These are phyloP conservation scores for Eclectus roratus DNA, from an alignment of 2,113 vertebrate species.

Conservation along the genomic window DNA sequence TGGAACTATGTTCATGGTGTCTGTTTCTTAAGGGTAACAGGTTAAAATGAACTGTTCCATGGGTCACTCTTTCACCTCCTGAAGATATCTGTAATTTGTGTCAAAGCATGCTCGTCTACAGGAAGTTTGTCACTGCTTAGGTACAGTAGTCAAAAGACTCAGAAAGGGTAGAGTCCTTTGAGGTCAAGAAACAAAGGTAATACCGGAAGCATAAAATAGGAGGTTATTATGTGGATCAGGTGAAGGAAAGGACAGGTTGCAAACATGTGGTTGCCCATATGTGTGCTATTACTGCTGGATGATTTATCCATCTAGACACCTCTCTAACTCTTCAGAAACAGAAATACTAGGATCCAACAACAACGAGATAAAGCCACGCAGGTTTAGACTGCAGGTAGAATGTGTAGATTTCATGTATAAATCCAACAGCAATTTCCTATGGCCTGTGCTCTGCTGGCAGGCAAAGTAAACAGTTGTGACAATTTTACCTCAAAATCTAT, in stretches of 20 bases:
- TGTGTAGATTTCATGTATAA: not conserved
- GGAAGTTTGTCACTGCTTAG: not conserved
- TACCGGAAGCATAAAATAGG: not conserved
- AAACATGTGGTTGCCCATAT: not conserved
- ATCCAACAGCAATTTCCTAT: not conserved
- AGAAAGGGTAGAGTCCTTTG: not conserved
- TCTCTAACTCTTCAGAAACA: not conserved
- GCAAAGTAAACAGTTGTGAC: not conserved
- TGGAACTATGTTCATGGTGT: not conserved
- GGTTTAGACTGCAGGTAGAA: not conserved
- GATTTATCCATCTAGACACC: not conserved
- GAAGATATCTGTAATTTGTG: not conserved
- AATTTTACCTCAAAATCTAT: not conserved
- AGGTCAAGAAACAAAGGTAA: not conserved
- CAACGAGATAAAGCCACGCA: not conserved
- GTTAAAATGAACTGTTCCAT: not conserved
- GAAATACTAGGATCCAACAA: not conserved
- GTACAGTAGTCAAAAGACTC: not conserved
- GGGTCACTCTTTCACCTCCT: not conserved
- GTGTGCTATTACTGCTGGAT: not conserved
- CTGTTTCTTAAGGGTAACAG: not conserved
- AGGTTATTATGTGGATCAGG: not conserved
- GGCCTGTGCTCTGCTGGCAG: not conserved
- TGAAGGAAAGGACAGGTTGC: not conserved
- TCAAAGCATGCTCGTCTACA: not conserved